phyloP scores from a whole-genome alignment of 2,113 vertebrate genomes.

The Cyprinodon tularosa region DNA sequence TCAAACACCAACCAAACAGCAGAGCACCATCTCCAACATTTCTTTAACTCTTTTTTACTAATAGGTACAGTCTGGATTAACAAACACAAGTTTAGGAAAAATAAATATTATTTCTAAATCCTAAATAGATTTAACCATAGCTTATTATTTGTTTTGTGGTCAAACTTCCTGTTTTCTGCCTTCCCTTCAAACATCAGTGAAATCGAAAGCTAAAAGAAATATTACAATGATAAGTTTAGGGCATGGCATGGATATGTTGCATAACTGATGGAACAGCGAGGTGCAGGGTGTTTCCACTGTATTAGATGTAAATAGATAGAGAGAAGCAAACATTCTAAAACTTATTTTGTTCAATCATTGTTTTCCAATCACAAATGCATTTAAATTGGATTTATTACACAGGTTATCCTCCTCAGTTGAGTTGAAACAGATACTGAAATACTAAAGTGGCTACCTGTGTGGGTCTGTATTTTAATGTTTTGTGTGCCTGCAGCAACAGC shows the following conservation, averaged over 20 bases:
- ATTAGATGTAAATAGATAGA: constrained; percentile 61
- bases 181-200: constrained; percentile 12
- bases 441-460: constrained; percentile 13
- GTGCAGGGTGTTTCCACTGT: constrained; percentile 32
- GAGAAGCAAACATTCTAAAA: constrained; percentile 48
- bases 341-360: constrained; percentile 36
- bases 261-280: constrained; percentile 48
- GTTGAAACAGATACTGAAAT: constrained; percentile 31
- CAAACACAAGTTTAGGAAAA: background rate
- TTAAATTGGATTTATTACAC: constrained; percentile 46
- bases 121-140: background rate
- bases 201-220: constrained; percentile 31
- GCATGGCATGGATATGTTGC: constrained; percentile 39
- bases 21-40: background rate
- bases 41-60: background rate
- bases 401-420: constrained; percentile 35
- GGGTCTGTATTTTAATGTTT: constrained; percentile 15
- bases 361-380: constrained; percentile 35
- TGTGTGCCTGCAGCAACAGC: background rate
- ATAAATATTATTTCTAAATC: background rate
- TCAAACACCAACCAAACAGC: background rate
- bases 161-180: background rate
- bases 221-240: constrained; percentile 56
- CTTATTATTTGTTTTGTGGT: background rate
- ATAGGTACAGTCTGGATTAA: background rate